A percentile compares a stretch with the other conserved stretches of the same genome.
Conservation (phyloP, 2,113 vertebrate genomes). For the Otolemur garnettii region DNA sequence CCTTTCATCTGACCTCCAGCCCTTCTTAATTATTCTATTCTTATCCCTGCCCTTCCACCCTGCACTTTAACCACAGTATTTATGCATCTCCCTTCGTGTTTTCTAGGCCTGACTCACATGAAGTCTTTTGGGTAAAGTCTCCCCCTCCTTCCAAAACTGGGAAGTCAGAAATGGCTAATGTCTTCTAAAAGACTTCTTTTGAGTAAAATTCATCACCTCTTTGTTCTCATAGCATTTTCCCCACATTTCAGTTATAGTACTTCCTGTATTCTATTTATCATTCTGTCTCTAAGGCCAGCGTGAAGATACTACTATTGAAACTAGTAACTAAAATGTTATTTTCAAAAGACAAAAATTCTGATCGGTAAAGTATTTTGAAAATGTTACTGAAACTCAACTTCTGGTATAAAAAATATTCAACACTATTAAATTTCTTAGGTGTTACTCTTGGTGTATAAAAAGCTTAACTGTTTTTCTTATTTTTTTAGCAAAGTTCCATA, state of each 20-base stretch:
- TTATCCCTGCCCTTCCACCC: not conserved
- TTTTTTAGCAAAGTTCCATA: conserved; percentile 51
- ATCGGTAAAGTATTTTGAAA: conserved; percentile 44
- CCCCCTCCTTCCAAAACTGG: not conserved
- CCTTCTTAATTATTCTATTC: not conserved
- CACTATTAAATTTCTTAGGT: not conserved
- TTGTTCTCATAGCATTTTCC: not conserved
- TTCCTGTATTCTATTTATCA: not conserved
- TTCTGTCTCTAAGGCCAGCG: not conserved
- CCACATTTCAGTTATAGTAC: not conserved
- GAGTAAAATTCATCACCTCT: not conserved
- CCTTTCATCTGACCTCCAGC: not conserved
- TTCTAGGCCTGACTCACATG: not conserved
- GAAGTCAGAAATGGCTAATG: not conserved
- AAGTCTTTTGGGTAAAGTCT: not conserved
- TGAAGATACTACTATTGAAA: conserved; percentile 32
- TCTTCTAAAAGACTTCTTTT: not conserved
- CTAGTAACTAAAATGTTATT: not conserved
- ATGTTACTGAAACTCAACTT: conserved; percentile 27
- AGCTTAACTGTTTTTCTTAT: not conserved
- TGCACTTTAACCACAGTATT: not conserved
- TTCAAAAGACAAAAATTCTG: conserved; percentile 30
- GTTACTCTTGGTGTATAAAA: conserved; percentile 22
- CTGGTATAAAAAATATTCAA: conserved; percentile 1
- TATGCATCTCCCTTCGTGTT: not conserved